These are phyloP conservation scores for Subacronicta megacephala DNA, from an alignment of 2,888 invertebrate genomes.

Conservation along the genomic window DNA sequence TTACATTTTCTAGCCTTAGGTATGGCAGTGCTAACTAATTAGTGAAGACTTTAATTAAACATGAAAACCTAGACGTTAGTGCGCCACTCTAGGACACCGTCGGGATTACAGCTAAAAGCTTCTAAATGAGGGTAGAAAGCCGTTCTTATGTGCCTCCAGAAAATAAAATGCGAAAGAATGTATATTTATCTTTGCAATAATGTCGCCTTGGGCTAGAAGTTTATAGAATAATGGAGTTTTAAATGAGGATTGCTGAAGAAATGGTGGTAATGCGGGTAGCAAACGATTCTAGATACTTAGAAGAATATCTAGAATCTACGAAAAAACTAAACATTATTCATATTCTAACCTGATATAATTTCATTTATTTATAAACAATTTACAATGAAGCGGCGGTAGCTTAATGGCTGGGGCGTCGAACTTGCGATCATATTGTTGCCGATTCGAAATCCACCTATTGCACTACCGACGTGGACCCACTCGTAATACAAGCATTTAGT, in stretches of 20 bases:
- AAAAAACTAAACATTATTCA: too few relatives aligned
- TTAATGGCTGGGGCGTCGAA: too few relatives aligned
- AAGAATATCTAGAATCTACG: too few relatives aligned
- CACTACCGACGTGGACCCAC: too few relatives aligned
- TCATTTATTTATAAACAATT: too few relatives aligned
- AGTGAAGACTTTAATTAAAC: constrained; percentile 61
- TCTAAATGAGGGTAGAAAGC: constrained; percentile 54
- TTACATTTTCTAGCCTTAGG: constrained; percentile 30
- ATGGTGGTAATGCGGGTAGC: not conserved
- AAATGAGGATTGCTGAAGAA: constrained; percentile 21
- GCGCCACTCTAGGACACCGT: constrained; percentile 38
- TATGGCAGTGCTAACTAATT: constrained; percentile 51
- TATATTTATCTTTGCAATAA: constrained; percentile 38
- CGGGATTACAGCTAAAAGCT: constrained; percentile 63
- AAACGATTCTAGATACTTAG: too few relatives aligned
- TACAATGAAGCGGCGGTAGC: too few relatives aligned
- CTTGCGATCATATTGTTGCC: too few relatives aligned
- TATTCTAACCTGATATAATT: too few relatives aligned
- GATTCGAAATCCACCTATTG: too few relatives aligned
- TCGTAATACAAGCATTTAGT: too few relatives aligned
- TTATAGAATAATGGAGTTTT: constrained; percentile 34
- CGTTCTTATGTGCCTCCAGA: constrained; percentile 38
- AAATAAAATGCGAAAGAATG: constrained; percentile 39
- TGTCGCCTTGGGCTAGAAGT: constrained; percentile 7
- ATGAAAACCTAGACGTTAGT: constrained; percentile 57